Base-by-base conservation (phyloP, 2,113 vertebrate species). In the Myotis lucifugus region DNA sequence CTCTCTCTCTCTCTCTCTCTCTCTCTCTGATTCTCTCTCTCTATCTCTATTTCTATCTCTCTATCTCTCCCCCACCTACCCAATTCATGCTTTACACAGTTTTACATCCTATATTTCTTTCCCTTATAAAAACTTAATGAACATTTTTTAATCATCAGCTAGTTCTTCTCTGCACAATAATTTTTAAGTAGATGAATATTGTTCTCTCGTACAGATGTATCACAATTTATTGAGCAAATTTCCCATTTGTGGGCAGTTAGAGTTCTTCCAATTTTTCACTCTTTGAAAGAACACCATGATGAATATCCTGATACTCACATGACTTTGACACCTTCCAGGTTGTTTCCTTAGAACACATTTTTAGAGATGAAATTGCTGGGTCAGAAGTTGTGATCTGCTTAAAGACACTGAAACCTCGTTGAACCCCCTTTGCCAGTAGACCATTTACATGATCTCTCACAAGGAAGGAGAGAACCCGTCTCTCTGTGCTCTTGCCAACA, bases 121-220 rank as follows among this genome's bases (percentile, higher is more conserved):
- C 12, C 72, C 48, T 85, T 69, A 84, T 21, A 78, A 92, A 92
- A 86, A 77, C 42, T 67, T 69, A 4, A 42, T 21, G 37, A 90
- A 54, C 23, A 86, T 70, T 95, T 91, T n/a, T 48, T 84, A 92
- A 46, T 34, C n/a, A 89, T 88, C n/a, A 92, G 46, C 59, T 73
- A 72, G 59, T 61, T 61, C 56, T 66, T 76, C 37, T 78, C 37
- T 34, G 54, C 4, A 54, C 64, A 48, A 34, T 37, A 37, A 56
- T 69, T 91, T 90, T 83, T 78, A 85, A 90, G 29, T 42, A 61
- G 25, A 81, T 73, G 37, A 83, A 93, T 56, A 52, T 3, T 42
- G 83, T 50, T 86, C 42, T 37, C n/a, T 56, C 69, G 93, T 21
- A 50, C 1, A 54, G 18, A 13, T 64, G 46, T 40, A 79, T 59